These are phyloP conservation scores for Eidolon dupreanum DNA, from an alignment of 2,797 vertebrate species.

Conservation along the genomic window DNA sequence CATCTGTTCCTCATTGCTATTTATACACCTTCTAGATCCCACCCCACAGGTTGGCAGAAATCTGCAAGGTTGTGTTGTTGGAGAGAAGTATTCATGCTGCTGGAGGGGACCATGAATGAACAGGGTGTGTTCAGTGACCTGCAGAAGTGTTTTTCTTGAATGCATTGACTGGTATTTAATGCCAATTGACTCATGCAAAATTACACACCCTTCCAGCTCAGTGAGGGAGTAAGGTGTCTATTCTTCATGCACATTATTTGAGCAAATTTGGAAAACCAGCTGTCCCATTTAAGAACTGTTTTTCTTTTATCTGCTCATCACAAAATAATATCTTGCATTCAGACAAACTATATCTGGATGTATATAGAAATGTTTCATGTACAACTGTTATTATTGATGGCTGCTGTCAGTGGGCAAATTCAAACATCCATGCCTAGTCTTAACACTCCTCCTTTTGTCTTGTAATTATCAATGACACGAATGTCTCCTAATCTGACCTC, in stretches of 20 bases:
- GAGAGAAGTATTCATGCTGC: conserved; percentile 35
- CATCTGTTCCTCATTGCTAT: conserved; percentile 28
- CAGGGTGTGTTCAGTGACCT: background rate
- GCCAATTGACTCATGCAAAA: conserved; percentile 32
- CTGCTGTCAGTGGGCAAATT: background rate
- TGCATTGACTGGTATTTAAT: background rate
- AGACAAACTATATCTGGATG: background rate
- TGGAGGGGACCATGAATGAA: background rate
- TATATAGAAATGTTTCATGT: background rate
- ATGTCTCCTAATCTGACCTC: background rate
- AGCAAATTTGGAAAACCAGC: background rate
- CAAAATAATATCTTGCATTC: background rate
- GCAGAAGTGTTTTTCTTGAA: conserved; percentile 66
- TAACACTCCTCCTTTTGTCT: background rate
- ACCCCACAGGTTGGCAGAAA: background rate
- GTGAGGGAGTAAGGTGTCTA: background rate
- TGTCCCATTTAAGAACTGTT: background rate
- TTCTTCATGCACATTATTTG: background rate
- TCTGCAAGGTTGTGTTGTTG: background rate
- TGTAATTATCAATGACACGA: background rate
- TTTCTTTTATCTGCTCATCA: background rate
- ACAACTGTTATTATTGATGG: background rate
- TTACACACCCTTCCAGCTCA: background rate
- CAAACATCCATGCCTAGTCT: background rate
- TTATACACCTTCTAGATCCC: conserved; percentile 9